These are phyloP conservation scores for Psilopsiagon aurifrons DNA, from an alignment of 2,113 vertebrate species.

Conservation along the genomic window DNA sequence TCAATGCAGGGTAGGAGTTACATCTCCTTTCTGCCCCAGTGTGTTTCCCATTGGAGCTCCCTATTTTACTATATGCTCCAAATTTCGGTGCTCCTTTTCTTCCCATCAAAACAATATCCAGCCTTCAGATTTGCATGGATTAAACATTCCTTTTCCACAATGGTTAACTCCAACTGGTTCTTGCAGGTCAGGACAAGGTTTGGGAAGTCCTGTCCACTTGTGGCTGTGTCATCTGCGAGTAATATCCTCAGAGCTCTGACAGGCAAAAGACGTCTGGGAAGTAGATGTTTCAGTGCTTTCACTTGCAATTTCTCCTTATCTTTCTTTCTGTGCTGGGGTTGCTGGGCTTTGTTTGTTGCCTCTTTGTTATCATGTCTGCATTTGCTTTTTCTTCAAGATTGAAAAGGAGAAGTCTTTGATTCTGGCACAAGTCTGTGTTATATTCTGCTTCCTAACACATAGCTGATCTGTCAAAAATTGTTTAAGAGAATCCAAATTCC, in stretches of 20 bases:
- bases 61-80: not conserved
- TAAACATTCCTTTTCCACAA: not conserved
- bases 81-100: not conserved
- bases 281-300: not conserved
- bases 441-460: not conserved
- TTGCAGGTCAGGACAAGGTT: not conserved
- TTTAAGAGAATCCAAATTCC: not conserved
- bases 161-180: accelerated
- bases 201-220: accelerated
- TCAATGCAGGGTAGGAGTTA: not conserved
- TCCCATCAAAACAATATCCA: not conserved
- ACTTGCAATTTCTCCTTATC: not conserved
- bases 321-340: not conserved
- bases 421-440: not conserved
- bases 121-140: not conserved
- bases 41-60: not conserved
- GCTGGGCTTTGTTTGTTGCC: not conserved
- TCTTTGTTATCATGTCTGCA: not conserved
- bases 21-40: not conserved
- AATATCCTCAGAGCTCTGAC: not conserved
- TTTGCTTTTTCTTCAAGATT: not conserved
- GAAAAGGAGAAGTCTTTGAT: not conserved
- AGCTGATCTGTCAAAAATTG: not conserved
- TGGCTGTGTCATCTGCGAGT: not conserved
- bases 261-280: not conserved